Conservation (phyloP, 2,113 vertebrate genomes). For the Zosterops lateralis region DNA sequence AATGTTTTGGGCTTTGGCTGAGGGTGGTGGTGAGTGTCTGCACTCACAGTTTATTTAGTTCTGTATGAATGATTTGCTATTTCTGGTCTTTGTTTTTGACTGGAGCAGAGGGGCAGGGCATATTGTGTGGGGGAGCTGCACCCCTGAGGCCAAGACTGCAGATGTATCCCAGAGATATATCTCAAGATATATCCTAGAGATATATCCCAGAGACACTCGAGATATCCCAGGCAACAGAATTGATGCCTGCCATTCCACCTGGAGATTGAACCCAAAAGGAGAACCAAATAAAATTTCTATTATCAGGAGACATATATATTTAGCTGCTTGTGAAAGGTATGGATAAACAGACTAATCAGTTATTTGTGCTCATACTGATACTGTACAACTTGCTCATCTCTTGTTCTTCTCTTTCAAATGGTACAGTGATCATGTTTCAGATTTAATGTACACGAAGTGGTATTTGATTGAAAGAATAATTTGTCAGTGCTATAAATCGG, state of each 20-base stretch:
- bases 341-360: background rate
- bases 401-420: background rate
- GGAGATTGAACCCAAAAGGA: background rate
- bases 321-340: background rate
- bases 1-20: background rate
- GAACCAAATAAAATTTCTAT: background rate
- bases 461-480: background rate
- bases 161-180: too few species aligned
- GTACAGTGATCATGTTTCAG: background rate
- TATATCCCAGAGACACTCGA: background rate
- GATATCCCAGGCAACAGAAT: background rate
- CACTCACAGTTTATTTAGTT: background rate
- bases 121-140: background rate
- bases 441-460: background rate
- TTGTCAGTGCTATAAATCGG: background rate
- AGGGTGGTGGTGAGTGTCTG: background rate
- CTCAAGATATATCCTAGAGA: too few species aligned
- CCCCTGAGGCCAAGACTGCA: background rate
- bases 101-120: background rate
- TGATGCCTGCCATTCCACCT: background rate
- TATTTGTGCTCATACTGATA: background rate
- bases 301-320: background rate
- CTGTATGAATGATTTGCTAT: background rate
- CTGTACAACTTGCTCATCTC: background rate
- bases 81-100: background rate